Evolutionary conservation across 2,888 invertebrate genomes (phyloP), one percentile per base, ranked within the genome.

Genomic region (Drosophila dives): DNA sequence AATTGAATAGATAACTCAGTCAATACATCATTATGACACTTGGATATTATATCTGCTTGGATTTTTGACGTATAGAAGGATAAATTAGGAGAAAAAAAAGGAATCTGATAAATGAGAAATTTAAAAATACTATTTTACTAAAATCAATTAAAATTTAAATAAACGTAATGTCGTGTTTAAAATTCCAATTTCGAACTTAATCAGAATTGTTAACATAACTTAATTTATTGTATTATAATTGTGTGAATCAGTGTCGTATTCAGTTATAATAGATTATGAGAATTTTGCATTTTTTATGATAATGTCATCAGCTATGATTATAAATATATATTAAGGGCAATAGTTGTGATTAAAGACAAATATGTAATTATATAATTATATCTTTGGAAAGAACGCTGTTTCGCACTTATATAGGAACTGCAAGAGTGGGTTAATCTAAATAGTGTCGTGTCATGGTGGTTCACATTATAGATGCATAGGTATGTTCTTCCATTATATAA

Each of bases 1-100:
- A 72, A 69, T 72, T 63, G 23, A 33, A 42, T 58, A 38, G 29
- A 48, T 53, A 63, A 32, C 34, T 23, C 15, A 54, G 23, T 26
- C 45, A 62, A 60, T 56, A 50, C 29, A 11, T 45, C 12, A 32
- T 32, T 51, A 7, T 7, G 12, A 23, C 32, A 20, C 55, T 56
- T 38, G 2, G 29, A 32, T 56, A 32, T 42, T 17, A 8, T 29
- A 40, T 40, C 40, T n/a, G 20, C 10, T 40, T 42, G 29, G 38
- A 32, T 56, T 38, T 26, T 10, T 36, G 2, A 32, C 23, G 0
- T 26, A 26, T 12, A 23, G 42, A 11, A 48, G 2, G 15, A 12
- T 15, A 3, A 12, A 12, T 20, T 45, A 11, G n/a, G n/a, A 20
- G 12, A 20, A 12, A 6, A 45, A 1, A 26, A 49, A 26, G 17